Base-by-base conservation (phyloP, 1,140 invertebrate genomes). In the Drosophila truncata region DNA sequence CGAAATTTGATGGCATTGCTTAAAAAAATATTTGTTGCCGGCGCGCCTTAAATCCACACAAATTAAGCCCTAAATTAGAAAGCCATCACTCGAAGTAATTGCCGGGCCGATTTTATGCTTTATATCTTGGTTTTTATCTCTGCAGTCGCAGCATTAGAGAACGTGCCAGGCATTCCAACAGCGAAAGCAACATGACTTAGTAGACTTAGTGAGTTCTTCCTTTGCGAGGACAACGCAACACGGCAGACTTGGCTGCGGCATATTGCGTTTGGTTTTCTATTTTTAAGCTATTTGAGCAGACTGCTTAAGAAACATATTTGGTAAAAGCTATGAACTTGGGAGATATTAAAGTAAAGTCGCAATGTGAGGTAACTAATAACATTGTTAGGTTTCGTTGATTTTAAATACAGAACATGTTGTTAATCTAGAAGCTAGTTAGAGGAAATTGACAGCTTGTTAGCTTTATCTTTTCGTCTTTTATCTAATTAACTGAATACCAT, bases 11-110 rank as follows among this genome's bases (percentile, higher is more conserved):
- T 83, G 75, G 60, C 78, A 61, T 57, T 55, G 50, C 79, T 71
- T 42, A 64, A 67, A 70, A 82, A 64, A 63, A 72, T 46, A 59
- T 50, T 72, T 47, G 62, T 44, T 72, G 37, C 44, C 33, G 69
- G 39, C 42, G 74, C 60, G 63, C 61, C 82, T 74, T 69, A 74
- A 81, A 85, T 82, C 83, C 80, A 72, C 71, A 69, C 72, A 90
- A 90, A 88, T 88, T 69, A 90, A 88, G 85, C 80, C 72, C 72
- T 90, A 88, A 88, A 88, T 88, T 88, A 88, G 85, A 78, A 88
- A 88, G 64, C 81, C 84, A 88, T 88, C 84, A 78, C 61, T 90
- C 59, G 67, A 61, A 67, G 84, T 88, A 88, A 88, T 88, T 88
- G 84, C 85, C 54, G 76, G 37, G 60, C 62, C 71, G 82, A 69